A percentile compares a stretch with the other conserved stretches of the same genome.
phyloP scores from a whole-genome alignment of 2,797 vertebrate genomes.

The Trichosurus vulpecula region DNA sequence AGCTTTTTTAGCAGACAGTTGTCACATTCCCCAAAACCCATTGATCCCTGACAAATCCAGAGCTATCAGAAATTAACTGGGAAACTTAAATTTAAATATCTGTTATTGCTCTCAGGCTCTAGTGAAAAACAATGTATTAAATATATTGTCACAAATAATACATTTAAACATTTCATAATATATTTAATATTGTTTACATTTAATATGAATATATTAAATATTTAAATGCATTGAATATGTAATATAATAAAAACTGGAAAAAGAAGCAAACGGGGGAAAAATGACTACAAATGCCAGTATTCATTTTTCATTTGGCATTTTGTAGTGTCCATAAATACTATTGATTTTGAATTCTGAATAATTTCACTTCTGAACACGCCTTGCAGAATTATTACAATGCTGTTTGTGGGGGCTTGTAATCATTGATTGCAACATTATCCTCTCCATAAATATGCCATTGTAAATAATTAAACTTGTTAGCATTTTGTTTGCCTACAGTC shows the following conservation, averaged over 20 bases:
- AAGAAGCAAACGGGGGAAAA: constrained; percentile 47
- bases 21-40: neutral
- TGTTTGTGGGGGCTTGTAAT: constrained; percentile 72
- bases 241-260: constrained; percentile 48
- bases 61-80: constrained; percentile 37
- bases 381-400: constrained; percentile 66
- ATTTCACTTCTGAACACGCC: constrained; percentile 68
- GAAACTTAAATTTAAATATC: neutral
- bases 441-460: constrained; percentile 74
- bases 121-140: neutral
- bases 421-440: constrained; percentile 73
- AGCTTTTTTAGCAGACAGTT: neutral
- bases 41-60: neutral
- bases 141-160: neutral
- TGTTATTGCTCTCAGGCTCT: constrained; percentile 35
- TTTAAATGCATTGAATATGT: constrained; percentile 5
- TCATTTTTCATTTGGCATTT: constrained; percentile 75
- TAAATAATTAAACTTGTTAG: constrained; percentile 76
- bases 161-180: neutral
- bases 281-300: constrained; percentile 37
- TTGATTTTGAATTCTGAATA: constrained; percentile 77
- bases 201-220: neutral
- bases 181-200: neutral
- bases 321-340: constrained; percentile 70
- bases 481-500: constrained; percentile 71